Conservation (phyloP, 1,140 invertebrate genomes). For the Scaptomyza pallida region DNA sequence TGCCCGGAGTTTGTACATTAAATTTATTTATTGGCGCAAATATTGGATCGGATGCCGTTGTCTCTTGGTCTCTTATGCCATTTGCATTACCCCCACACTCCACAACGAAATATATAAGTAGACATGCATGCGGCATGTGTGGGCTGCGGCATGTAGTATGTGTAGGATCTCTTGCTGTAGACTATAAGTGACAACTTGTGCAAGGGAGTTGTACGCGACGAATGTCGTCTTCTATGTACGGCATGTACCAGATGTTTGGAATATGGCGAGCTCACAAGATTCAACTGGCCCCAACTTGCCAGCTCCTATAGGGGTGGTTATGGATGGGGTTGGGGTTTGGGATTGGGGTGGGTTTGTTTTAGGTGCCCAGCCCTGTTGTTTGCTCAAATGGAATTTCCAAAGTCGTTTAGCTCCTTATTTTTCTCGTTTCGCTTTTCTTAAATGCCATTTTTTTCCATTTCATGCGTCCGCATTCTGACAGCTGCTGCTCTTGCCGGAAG, state of each 20-base stretch:
- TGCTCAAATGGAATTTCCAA: slow-evolving; percentile 83
- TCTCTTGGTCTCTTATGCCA: slow-evolving; percentile 40
- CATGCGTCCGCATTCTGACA: slow-evolving; percentile 76
- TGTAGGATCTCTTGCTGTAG: slow-evolving; percentile 12
- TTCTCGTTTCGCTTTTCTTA: slow-evolving; percentile 83
- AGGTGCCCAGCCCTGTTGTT: slow-evolving; percentile 65
- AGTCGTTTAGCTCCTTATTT: slow-evolving; percentile 81
- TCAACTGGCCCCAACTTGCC: slow-evolving; percentile 12
- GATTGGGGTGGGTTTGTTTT: slow-evolving; percentile 11
- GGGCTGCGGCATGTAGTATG: neutral
- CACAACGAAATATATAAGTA: slow-evolving; percentile 18
- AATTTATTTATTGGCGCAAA: slow-evolving; percentile 82
- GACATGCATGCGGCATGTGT: slow-evolving; percentile 14
- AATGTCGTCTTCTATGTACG: neutral
- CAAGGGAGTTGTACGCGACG: slow-evolving; percentile 1
- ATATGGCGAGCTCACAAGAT: slow-evolving; percentile 7
- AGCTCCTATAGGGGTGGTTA: neutral
- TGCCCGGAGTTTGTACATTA: slow-evolving; percentile 78
- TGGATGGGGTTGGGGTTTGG: neutral
- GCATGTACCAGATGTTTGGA: slow-evolving; percentile 8
- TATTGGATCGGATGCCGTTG: slow-evolving; percentile 79
- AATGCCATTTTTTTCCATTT: slow-evolving; percentile 82
- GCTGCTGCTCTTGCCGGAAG: slow-evolving; percentile 52
- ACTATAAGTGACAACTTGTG: slow-evolving; percentile 32
- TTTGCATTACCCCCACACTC: slow-evolving; percentile 60